These are phyloP conservation scores for Sminthopsis crassicaudata DNA, from an alignment of 2,113 vertebrate genomes.

Conservation along the genomic window DNA sequence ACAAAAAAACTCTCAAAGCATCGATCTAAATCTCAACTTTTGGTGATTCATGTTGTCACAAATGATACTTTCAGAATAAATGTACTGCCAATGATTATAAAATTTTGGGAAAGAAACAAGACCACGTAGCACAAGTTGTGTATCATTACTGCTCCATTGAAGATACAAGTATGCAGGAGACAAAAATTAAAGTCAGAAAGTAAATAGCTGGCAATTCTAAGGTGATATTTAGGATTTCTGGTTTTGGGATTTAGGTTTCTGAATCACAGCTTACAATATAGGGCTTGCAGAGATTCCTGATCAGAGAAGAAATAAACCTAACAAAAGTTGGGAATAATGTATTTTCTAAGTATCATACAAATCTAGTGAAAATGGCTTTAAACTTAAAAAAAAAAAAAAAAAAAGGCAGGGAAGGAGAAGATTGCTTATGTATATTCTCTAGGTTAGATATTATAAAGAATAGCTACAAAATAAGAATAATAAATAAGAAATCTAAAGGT, in stretches of 20 bases:
- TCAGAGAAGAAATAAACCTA: neutral
- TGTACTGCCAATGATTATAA: neutral
- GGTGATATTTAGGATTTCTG: neutral
- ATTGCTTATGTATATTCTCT: neutral
- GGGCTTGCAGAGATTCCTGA: neutral
- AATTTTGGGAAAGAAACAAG: neutral
- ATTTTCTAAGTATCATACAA: neutral
- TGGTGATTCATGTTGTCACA: neutral
- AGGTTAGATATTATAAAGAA: neutral
- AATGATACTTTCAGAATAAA: neutral
- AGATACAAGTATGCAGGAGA: neutral
- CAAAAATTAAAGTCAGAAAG: neutral
- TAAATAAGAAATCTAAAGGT: neutral
- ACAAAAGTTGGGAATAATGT: neutral
- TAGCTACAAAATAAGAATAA: neutral
- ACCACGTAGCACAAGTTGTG: neutral
- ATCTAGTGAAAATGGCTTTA: neutral
- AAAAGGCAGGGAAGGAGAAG: neutral
- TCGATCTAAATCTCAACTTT: neutral
- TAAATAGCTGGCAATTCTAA: neutral
- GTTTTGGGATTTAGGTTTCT: neutral
- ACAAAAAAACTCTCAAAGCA: neutral
- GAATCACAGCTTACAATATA: neutral
- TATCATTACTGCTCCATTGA: neutral
- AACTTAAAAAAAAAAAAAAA: neutral